phyloP scores from a whole-genome alignment of 2,113 vertebrate genomes.

The Cephalopterus ornatus region DNA sequence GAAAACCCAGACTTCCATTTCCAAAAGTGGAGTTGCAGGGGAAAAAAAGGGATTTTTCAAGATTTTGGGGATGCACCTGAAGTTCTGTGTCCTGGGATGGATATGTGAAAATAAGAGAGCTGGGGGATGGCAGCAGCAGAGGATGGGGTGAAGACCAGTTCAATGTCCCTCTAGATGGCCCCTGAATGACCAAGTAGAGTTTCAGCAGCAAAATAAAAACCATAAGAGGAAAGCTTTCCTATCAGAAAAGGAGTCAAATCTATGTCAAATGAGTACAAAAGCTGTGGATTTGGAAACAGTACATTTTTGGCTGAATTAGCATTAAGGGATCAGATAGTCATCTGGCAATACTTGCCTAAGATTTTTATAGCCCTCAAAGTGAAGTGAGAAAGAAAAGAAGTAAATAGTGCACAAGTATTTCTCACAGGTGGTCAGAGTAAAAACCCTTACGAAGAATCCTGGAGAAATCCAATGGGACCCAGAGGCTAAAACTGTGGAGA shows the following conservation, averaged over 20 bases:
- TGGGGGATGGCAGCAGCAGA: background rate
- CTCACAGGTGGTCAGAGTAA: background rate
- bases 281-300: background rate
- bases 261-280: background rate
- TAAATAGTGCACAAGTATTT: background rate
- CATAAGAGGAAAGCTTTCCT: background rate
- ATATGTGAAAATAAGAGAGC: background rate
- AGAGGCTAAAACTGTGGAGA: background rate
- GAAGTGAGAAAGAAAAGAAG: background rate
- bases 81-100: fast-evolving
- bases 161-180: background rate
- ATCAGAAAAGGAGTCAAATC: background rate
- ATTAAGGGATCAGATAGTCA: background rate
- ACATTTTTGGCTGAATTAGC: background rate
- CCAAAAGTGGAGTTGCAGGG: fast-evolving
- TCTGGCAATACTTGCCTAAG: background rate
- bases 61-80: background rate
- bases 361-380: background rate
- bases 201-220: background rate
- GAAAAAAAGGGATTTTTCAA: background rate
- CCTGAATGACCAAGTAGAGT: background rate
- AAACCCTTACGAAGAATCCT: background rate
- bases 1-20: background rate
- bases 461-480: background rate
- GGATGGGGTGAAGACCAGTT: background rate